Evolutionary conservation across 2,888 invertebrate genomes (phyloP).

Genomic region (Antheraea yamamai): DNA sequence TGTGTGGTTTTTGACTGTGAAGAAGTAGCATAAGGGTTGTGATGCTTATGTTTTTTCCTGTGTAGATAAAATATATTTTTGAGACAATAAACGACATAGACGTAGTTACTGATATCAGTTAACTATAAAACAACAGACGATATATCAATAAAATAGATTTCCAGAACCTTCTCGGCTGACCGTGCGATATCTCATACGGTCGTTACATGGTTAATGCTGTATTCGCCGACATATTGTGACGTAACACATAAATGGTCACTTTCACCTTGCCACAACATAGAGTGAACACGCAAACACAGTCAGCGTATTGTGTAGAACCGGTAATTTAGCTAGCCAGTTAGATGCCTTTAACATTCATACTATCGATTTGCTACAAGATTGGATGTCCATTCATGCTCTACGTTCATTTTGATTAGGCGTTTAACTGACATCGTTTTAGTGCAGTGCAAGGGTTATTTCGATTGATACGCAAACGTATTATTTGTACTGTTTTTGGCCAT

Average conservation of each 20-base stretch:
- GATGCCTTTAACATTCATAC: slow-evolving; percentile 16
- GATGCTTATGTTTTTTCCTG: too few relatives aligned
- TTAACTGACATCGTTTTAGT: background rate
- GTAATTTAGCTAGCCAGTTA: slow-evolving; percentile 19
- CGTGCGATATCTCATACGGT: slow-evolving; percentile 45
- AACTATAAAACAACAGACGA: background rate
- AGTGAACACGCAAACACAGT: slow-evolving; percentile 21
- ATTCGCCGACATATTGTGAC: slow-evolving; percentile 54
- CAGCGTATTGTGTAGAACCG: slow-evolving; percentile 11
- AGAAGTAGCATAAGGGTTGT: too few relatives aligned
- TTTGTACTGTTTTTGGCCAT: background rate
- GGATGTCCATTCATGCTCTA: slow-evolving; percentile 1
- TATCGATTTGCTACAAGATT: slow-evolving; percentile 13
- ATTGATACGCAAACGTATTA: background rate
- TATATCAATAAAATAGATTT: background rate
- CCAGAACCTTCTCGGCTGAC: slow-evolving; percentile 38
- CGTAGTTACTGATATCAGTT: background rate
- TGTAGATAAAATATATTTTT: too few relatives aligned
- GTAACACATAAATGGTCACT: slow-evolving; percentile 64
- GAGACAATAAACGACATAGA: too few relatives aligned
- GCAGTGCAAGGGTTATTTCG: background rate
- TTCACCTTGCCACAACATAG: slow-evolving; percentile 53
- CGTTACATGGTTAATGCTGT: slow-evolving; percentile 58
- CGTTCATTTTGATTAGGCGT: slow-evolving; percentile 4
- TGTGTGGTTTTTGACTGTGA: too few relatives aligned